Evolutionary conservation across 2,113 vertebrate species (phyloP), one percentile per base, ranked within the genome.

Genomic region (Polyodon spathula): DNA sequence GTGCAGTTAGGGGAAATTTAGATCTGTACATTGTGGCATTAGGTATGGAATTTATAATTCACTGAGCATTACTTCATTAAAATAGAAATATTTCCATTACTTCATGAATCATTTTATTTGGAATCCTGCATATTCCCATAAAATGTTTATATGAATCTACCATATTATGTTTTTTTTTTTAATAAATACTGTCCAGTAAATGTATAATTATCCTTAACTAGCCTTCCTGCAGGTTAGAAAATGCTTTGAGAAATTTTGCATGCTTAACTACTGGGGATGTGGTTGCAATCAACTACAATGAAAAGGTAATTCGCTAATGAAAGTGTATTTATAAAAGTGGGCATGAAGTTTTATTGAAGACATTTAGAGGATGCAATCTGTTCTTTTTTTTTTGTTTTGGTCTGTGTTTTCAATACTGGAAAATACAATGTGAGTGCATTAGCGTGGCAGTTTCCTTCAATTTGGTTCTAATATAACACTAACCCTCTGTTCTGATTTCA

Each of bases 251-350:
- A 72, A 99, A 97, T 77, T 99, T 99, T 43, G 96, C 96, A 8
- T 99, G 95, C 68, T 80, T 99, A 46, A 98, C 96, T 39, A 99
- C 93, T 2, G 94, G 96, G 15, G 96, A 99, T 56, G 96, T 99
- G 52, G 95, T 99, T 51, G 96, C 96, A 14, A 99, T 99, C 74
- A 99, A 96, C 81, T 99, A 99, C 75, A 99, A 99, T 40, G 96
- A 99, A 79, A 98, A 98, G 90, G 96, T 92, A 76, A 41, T 38
- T 39, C 14, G n/a, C n/a, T n/a, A 5, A 44, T 50, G 39, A 17
- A 38, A 57, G 39, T 58, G 37, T 48, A 12, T 48, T 54, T 54
- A n/a, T n/a, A n/a, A n/a, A n/a, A n/a, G n/a, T n/a, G n/a, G n/a
- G n/a, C n/a, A n/a, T n/a, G n/a, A n/a, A n/a, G n/a, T n/a, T n/a